Base-by-base conservation (phyloP, 2,888 invertebrate species). In the Stramonita haemastoma region DNA sequence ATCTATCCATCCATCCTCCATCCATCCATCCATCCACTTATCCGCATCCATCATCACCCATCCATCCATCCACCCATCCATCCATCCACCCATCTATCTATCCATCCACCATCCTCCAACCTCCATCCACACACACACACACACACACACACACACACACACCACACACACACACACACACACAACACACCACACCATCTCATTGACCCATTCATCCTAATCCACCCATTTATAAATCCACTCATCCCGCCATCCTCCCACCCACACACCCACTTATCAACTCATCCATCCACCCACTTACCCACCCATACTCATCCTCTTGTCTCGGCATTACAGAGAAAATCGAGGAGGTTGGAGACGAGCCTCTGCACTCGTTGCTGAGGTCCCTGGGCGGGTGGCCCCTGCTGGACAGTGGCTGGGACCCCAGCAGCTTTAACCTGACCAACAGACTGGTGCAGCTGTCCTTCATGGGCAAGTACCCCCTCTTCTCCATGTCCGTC, bases 331-430 rank as follows among this genome's bases (percentile, higher is more conserved):
- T 77, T 89, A n/a, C 77, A 90, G 88, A 88, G 13, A 73, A 79
- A 5, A 87, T 91, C 57, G 89, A 91, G 70, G 81, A 88, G 56
- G 32, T 70, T 46, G 90, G 91, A 1, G 89, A 89, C 84, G 4
- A 56, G 32, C 85, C 90, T 1, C 66, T 91, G 8, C 77, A 57
- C 34, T 22, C 86, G 0, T 70, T 90, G 29, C 22, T 90, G 73
- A 94, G 97, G 87, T 97, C 97, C 89, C 96, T 98, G 46, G 99
- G 99, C 0, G 98, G 98, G 6, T 99, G 99, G 99, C 99, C 99
- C 56, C 91, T 95, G 22, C 91, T 95, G 15, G 91, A 93, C 8
- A 89, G 91, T 26, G 87, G 87, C 5, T 98, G 98, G 98, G 96
- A 97, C 89, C 83, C 97, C 97, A 93, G 91, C 0, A 90, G 90